A percentile compares a stretch with the other conserved stretches of the same genome.
Evolutionary conservation across 53 echinoderm and acorn worm species (phyloP).

Genomic region (Stichopus horrens): DNA sequence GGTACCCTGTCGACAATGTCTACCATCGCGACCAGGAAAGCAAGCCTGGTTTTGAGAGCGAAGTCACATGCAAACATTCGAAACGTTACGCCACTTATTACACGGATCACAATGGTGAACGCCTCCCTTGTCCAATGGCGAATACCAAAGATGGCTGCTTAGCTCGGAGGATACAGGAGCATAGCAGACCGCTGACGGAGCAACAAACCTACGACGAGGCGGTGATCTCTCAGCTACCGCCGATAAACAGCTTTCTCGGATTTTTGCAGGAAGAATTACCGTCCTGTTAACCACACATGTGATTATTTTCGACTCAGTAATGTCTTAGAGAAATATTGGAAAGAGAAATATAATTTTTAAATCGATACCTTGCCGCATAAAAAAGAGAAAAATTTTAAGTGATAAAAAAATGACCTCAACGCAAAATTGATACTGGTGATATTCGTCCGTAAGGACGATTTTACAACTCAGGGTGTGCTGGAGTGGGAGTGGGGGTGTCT

Average conservation of each 20-base stretch:
- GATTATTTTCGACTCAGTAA: neutral
- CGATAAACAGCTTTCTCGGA: conserved; percentile 83
- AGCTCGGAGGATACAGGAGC: conserved; percentile 51
- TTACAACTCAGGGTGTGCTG: too few species aligned
- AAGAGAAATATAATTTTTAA: too few species aligned
- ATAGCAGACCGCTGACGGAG: neutral
- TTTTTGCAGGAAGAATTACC: conserved; percentile 83
- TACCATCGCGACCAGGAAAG: conserved; percentile 47
- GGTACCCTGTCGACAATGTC: conserved; percentile 46
- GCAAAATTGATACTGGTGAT: too few species aligned
- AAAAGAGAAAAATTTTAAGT: too few species aligned
- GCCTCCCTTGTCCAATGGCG: conserved; percentile 82
- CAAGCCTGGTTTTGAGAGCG: conserved; percentile 41
- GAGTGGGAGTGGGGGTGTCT: too few species aligned
- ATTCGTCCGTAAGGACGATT: too few species aligned
- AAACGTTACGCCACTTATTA: conserved; percentile 22
- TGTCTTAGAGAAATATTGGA: too few species aligned
- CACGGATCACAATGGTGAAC: conserved; percentile 39
- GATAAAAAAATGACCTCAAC: too few species aligned
- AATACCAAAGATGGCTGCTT: conserved; percentile 86
- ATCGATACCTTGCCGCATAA: too few species aligned
- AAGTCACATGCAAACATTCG: conserved; percentile 36
- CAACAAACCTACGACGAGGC: conserved; percentile 54
- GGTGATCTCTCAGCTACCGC: conserved; percentile 61
- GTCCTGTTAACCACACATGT: neutral